phyloP scores from a whole-genome alignment of 2,797 vertebrate genomes.

The Eidolon dupreanum region DNA sequence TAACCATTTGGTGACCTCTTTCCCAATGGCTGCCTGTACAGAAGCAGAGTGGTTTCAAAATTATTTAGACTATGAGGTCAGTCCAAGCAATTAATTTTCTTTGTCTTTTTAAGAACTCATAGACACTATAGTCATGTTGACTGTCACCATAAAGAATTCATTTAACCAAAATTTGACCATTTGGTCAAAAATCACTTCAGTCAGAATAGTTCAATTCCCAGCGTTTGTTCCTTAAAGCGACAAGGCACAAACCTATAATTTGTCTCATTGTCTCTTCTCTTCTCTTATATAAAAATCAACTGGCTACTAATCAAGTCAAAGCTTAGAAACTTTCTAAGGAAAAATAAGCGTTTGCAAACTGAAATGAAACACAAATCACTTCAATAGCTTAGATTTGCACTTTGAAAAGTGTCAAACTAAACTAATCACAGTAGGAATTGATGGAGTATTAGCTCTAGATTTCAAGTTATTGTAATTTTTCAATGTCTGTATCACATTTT shows the following conservation, averaged over 20 bases:
- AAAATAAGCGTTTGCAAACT: conserved; percentile 67
- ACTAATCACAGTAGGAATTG: conserved; percentile 67
- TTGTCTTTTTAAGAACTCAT: neutral
- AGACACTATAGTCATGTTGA: neutral
- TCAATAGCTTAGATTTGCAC: conserved; percentile 52
- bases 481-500: conserved; percentile 67
- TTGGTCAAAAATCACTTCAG: neutral
- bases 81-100: neutral
- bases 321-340: conserved; percentile 56
- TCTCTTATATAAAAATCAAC: conserved; percentile 53
- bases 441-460: conserved; percentile 50
- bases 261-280: conserved; percentile 27
- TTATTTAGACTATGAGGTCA: neutral
- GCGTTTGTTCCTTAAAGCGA: neutral
- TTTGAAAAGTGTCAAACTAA: conserved; percentile 65
- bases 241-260: conserved; percentile 32
- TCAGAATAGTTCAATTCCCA: conserved; percentile 14
- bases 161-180: neutral
- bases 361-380: conserved; percentile 68
- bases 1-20: neutral
- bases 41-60: neutral
- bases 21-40: neutral
- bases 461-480: conserved; percentile 67
- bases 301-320: conserved; percentile 47
- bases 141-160: neutral